These are phyloP conservation scores for Chascanopsetta lugubris DNA, from an alignment of 2,113 vertebrate species.

Conservation along the genomic window DNA sequence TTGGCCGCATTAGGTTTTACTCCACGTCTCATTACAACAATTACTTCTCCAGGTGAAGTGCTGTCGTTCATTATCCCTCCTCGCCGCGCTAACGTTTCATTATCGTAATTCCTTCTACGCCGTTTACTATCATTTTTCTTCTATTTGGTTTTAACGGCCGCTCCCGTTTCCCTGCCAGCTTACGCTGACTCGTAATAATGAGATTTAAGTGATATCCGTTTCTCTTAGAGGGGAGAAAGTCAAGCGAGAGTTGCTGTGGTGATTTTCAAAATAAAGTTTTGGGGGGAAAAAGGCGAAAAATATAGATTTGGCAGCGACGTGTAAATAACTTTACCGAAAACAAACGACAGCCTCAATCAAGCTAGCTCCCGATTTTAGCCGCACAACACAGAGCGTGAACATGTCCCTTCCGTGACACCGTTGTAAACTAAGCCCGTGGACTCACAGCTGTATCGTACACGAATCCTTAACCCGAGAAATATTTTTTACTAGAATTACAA, in stretches of 20 bases:
- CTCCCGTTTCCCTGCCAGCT: slow-evolving; percentile 35
- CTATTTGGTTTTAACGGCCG: slow-evolving; percentile 36
- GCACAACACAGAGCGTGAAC: slow-evolving; percentile 24
- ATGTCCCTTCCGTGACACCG: slow-evolving; percentile 39
- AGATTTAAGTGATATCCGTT: slow-evolving; percentile 54
- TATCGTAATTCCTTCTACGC: slow-evolving; percentile 30
- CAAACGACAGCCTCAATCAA: slow-evolving; percentile 43
- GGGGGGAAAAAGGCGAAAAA: slow-evolving; percentile 29
- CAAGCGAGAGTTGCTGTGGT: too few species aligned
- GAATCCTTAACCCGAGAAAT: slow-evolving; percentile 61
- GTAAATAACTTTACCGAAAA: slow-evolving; percentile 20
- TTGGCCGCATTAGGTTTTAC: slow-evolving; percentile 21
- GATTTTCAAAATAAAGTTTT: slow-evolving; percentile 21
- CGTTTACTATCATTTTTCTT: slow-evolving; percentile 39
- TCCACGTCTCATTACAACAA: slow-evolving; percentile 8
- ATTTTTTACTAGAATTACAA: slow-evolving; percentile 65
- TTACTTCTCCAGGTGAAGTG: slow-evolving; percentile 33
- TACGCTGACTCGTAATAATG: slow-evolving; percentile 64
- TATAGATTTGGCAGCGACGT: slow-evolving; percentile 23
- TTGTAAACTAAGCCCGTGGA: slow-evolving; percentile 57
- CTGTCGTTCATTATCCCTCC: slow-evolving; percentile 34
- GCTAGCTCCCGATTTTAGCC: slow-evolving; percentile 19
- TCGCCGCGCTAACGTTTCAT: slow-evolving; percentile 40
- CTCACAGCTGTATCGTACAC: slow-evolving; percentile 65
- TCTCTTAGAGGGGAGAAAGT: slow-evolving; percentile 27